phyloP scores from a whole-genome alignment of 2,888 invertebrate genomes.

The Steromphala cineraria region DNA sequence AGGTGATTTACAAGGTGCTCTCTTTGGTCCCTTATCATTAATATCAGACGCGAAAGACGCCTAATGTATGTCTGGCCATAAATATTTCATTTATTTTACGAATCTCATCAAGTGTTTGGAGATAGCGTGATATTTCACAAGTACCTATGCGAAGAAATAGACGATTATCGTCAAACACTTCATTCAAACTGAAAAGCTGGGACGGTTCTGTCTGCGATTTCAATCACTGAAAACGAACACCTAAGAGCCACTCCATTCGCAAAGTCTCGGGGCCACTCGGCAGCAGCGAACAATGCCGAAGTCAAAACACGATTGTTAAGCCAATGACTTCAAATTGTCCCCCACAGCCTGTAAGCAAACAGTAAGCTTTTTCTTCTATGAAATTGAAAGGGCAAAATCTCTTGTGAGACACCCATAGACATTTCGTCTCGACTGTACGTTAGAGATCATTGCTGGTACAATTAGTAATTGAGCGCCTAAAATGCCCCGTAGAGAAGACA shows the following conservation, averaged over 20 bases:
- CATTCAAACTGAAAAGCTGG: too few relatives aligned
- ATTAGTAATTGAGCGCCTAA: slow-evolving; percentile 3
- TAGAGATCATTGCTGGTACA: background rate
- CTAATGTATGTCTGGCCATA: slow-evolving; percentile 8
- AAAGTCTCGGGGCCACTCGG: slow-evolving; percentile 12
- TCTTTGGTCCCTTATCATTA: background rate
- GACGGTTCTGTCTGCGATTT: background rate
- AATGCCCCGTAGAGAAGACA: background rate
- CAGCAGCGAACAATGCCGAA: slow-evolving; percentile 10
- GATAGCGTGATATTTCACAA: slow-evolving; percentile 13
- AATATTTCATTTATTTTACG: slow-evolving; percentile 18
- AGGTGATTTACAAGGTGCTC: slow-evolving; percentile 4
- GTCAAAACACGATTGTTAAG: background rate
- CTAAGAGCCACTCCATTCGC: slow-evolving; percentile 4
- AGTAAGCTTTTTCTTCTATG: background rate
- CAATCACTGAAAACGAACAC: background rate
- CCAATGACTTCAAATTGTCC: background rate
- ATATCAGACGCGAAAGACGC: slow-evolving; percentile 16
- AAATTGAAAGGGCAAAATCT: background rate
- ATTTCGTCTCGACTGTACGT: background rate
- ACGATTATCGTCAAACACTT: background rate
- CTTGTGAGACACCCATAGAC: slow-evolving; percentile 5
- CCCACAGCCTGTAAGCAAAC: slow-evolving; percentile 1
- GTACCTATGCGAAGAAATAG: background rate
- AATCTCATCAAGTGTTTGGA: background rate